These are phyloP conservation scores for Pycnomerus fuliginosus DNA, from an alignment of 2,888 invertebrate species.

Conservation along the genomic window DNA sequence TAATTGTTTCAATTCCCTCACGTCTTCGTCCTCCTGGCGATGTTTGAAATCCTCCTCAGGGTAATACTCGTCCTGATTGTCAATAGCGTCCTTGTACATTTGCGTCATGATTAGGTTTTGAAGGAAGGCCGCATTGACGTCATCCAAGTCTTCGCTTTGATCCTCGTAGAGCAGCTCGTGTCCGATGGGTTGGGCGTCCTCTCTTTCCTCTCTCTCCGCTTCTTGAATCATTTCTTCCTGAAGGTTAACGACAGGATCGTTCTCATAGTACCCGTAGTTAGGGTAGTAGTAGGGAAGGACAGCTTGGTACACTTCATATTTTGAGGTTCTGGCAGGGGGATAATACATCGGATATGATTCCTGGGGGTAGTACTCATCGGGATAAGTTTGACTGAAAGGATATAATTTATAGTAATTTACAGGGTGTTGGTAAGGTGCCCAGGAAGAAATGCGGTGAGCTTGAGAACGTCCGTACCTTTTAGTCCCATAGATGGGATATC, in stretches of 20 bases:
- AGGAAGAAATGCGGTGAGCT: slow-evolving; percentile 27
- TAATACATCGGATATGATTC: slow-evolving; percentile 46
- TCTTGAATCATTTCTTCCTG: slow-evolving; percentile 64
- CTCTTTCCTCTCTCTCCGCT: slow-evolving; percentile 59
- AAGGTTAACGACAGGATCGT: slow-evolving; percentile 55
- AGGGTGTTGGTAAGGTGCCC: slow-evolving; percentile 50
- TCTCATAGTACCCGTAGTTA: slow-evolving; percentile 51
- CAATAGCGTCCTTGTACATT: slow-evolving; percentile 61
- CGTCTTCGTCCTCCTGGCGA: slow-evolving; percentile 64
- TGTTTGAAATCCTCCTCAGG: slow-evolving; percentile 12
- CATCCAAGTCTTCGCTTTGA: slow-evolving; percentile 55
- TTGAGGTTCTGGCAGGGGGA: slow-evolving; percentile 53
- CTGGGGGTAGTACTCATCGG: slow-evolving; percentile 57
- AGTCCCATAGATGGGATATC: slow-evolving; percentile 50
- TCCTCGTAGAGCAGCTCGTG: slow-evolving; percentile 68
- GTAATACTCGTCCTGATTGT: slow-evolving; percentile 34
- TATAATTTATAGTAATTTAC: slow-evolving; percentile 52
- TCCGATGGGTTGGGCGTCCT: slow-evolving; percentile 63
- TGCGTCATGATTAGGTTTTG: slow-evolving; percentile 67
- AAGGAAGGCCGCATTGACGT: slow-evolving; percentile 63
- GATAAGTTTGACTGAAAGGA: slow-evolving; percentile 57
- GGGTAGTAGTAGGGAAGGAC: slow-evolving; percentile 55
- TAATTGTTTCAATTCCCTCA: slow-evolving; percentile 63
- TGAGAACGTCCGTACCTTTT: slow-evolving; percentile 48
- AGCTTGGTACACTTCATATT: slow-evolving; percentile 53